Evolutionary conservation across 2,797 vertebrate genomes (phyloP).

Genomic region (Streptopelia turtur): DNA sequence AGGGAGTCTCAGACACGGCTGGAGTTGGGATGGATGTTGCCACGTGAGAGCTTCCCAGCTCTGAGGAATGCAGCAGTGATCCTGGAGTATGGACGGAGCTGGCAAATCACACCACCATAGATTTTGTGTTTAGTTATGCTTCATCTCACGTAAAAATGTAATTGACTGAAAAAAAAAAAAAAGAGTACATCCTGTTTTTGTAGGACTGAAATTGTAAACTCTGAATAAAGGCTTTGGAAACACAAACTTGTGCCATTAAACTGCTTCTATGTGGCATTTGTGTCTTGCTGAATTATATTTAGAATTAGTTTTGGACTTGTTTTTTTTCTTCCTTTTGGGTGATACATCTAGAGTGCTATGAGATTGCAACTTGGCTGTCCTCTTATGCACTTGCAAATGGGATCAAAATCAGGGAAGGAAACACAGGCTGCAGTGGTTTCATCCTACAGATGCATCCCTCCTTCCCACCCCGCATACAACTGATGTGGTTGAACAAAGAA

Average conservation of each 20-base stretch:
- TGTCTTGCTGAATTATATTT: neutral
- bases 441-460: neutral
- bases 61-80: neutral
- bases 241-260: neutral
- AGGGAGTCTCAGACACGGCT: accelerated
- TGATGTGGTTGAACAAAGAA: neutral
- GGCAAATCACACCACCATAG: neutral
- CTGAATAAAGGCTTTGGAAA: neutral
- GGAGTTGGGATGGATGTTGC: neutral
- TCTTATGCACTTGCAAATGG: neutral
- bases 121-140: neutral
- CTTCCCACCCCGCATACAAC: neutral
- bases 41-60: neutral
- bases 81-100: neutral
- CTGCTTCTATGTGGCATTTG: neutral
- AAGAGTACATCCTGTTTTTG: neutral
- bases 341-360: neutral
- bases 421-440: neutral
- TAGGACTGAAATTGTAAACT: neutral
- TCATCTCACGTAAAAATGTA: neutral
- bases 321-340: neutral
- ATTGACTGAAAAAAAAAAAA: neutral
- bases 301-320: neutral
- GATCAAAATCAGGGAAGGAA: neutral
- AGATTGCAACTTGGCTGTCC: neutral